Evolutionary conservation across 2,888 invertebrate species (phyloP).

Genomic region (Heliconius sara): DNA sequence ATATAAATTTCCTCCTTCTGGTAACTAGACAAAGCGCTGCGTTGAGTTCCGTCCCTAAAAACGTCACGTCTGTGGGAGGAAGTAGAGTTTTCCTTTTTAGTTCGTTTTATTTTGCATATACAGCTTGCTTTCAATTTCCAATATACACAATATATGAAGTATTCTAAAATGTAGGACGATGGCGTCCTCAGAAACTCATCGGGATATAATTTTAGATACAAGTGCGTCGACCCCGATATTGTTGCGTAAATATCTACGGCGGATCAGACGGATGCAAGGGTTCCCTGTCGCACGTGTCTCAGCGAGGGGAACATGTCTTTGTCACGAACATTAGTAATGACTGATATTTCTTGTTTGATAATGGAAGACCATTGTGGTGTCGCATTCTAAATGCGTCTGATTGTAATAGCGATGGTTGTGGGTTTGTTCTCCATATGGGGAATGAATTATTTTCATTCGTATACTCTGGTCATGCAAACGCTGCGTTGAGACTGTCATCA

Average conservation of each 20-base stretch:
- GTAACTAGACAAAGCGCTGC: background rate
- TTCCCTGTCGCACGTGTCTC: background rate
- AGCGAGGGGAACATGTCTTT: background rate
- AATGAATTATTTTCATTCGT: too few species aligned
- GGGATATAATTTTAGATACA: constrained; percentile 33
- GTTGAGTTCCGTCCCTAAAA: background rate
- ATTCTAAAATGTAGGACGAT: background rate
- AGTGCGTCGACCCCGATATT: constrained; percentile 29
- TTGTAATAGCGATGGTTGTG: background rate
- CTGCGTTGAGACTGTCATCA: too few species aligned
- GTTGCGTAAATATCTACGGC: constrained; percentile 22
- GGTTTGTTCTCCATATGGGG: too few species aligned
- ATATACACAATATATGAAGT: background rate
- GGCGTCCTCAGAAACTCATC: constrained; percentile 1
- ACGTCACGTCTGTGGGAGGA: background rate
- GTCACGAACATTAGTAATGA: background rate
- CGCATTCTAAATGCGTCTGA: background rate
- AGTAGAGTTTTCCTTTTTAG: background rate
- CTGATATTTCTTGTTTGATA: background rate
- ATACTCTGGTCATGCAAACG: too few species aligned
- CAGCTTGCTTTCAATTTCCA: too few species aligned
- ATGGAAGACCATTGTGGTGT: background rate
- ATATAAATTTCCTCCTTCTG: background rate
- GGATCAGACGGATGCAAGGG: background rate
- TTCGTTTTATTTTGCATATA: too few species aligned